phyloP scores from a whole-genome alignment of 1,140 invertebrate species.

The Listronotus oregonensis region DNA sequence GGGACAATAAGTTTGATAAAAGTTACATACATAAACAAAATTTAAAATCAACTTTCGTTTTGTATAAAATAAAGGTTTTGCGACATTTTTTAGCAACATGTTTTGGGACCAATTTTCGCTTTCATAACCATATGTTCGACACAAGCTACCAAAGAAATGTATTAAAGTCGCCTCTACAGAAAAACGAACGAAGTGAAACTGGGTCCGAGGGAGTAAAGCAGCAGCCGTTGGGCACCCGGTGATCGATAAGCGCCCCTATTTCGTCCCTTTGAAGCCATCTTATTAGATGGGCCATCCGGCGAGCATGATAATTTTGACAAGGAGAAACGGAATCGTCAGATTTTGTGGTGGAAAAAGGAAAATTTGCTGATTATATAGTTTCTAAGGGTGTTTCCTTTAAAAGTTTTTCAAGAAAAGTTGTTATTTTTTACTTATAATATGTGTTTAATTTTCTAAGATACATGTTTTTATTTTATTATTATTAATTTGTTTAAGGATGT shows the following conservation, averaged over 20 bases:
- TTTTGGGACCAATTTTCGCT: too few species aligned
- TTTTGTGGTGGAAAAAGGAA: slow-evolving; percentile 7
- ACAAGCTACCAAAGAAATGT: slow-evolving; percentile 10
- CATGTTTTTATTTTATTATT: too few species aligned
- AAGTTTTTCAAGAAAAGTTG: too few species aligned
- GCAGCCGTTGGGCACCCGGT: slow-evolving; percentile 24
- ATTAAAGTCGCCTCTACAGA: slow-evolving; percentile 10
- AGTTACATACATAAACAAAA: too few species aligned
- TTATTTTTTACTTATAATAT: too few species aligned
- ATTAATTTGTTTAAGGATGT: too few species aligned
- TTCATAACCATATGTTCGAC: slow-evolving; percentile 9
- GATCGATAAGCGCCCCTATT: slow-evolving; percentile 26
- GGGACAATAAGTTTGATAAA: too few species aligned
- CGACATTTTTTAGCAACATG: too few species aligned
- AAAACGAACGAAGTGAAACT: slow-evolving; percentile 31
- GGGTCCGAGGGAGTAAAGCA: slow-evolving; percentile 37
- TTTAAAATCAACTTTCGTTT: too few species aligned
- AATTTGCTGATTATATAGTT: slow-evolving; percentile 5
- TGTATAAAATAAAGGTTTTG: too few species aligned
- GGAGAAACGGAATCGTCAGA: slow-evolving; percentile 12
- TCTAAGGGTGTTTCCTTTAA: too few species aligned
- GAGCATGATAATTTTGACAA: slow-evolving; percentile 33
- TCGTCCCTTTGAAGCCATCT: slow-evolving; percentile 20
- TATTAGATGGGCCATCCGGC: slow-evolving; percentile 32
- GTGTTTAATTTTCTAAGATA: too few species aligned